These are phyloP conservation scores for Gobionotothen gibberifrons DNA, from an alignment of 2,797 vertebrate species.

Conservation along the genomic window DNA sequence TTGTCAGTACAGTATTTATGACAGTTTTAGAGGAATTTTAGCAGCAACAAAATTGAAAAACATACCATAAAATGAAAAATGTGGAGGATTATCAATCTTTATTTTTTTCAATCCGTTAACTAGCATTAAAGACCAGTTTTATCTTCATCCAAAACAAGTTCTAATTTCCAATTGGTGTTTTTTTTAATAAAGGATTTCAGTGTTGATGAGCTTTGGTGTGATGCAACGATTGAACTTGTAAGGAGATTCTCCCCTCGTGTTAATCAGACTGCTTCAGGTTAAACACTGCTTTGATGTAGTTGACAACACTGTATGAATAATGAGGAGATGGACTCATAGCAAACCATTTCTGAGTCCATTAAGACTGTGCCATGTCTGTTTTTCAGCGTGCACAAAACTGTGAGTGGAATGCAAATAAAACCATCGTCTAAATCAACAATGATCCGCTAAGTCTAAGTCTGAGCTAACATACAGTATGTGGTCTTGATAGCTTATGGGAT, in stretches of 20 bases:
- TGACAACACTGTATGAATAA: slow-evolving; percentile 28
- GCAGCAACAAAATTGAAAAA: too few relatives aligned
- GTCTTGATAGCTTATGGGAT: not conserved
- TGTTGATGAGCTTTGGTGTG: slow-evolving; percentile 3
- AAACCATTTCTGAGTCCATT: slow-evolving; percentile 26
- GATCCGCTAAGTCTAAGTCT: slow-evolving; percentile 5
- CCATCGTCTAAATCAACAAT: not conserved
- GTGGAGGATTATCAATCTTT: too few relatives aligned
- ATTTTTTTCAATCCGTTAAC: slow-evolving; percentile 5
- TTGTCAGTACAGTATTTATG: not conserved
- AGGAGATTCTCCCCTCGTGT: slow-evolving; percentile 23
- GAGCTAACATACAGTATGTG: not conserved
- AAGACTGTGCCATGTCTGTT: slow-evolving; percentile 22
- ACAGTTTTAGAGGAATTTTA: not conserved
- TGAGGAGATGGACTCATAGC: slow-evolving; percentile 29
- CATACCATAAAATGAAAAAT: too few relatives aligned
- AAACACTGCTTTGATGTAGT: slow-evolving; percentile 46
- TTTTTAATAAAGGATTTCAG: slow-evolving; percentile 3
- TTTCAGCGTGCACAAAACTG: slow-evolving; percentile 5
- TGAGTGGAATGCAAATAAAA: slow-evolving; percentile 16
- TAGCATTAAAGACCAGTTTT: slow-evolving; percentile 5
- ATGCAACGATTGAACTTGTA: slow-evolving; percentile 36
- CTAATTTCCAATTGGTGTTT: slow-evolving; percentile 17
- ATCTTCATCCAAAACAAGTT: slow-evolving; percentile 9
- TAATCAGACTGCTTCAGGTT: slow-evolving; percentile 48